A percentile compares a stretch with the other conserved stretches of the same genome.
Evolutionary conservation across 2,888 invertebrate genomes (phyloP).

Genomic region (Drosophila demipolita): DNA sequence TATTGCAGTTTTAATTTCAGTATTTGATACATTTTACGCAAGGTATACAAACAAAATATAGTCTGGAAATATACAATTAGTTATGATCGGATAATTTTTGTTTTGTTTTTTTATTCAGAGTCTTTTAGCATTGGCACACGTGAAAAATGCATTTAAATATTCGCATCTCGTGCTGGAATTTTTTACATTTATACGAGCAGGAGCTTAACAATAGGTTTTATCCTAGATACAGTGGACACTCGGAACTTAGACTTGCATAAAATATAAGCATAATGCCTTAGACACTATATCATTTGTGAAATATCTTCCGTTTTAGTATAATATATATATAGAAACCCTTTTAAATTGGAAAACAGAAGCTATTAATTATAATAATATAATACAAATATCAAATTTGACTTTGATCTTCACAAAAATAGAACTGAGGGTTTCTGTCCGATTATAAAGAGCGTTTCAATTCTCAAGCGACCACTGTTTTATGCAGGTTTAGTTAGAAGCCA

Average conservation of each 20-base stretch:
- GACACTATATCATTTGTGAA: not conserved
- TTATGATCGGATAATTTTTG: conserved; percentile 22
- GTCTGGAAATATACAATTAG: conserved; percentile 34
- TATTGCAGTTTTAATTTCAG: conserved; percentile 55
- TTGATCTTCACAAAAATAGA: not conserved
- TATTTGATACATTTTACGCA: conserved; percentile 76
- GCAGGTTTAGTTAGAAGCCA: conserved; percentile 22
- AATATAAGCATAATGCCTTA: not conserved
- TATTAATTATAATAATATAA: not conserved
- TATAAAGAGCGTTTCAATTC: not conserved
- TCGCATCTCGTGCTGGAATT: conserved; percentile 40
- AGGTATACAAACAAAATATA: conserved; percentile 44
- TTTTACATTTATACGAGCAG: conserved; percentile 39
- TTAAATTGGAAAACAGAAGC: not conserved
- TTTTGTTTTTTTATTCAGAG: conserved; percentile 42
- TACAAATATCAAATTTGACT: not conserved
- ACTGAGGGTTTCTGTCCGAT: not conserved
- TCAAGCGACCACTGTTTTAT: conserved; percentile 7
- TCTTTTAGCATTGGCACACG: conserved; percentile 80
- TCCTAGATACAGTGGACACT: conserved; percentile 9
- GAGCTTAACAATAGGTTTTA: conserved; percentile 49
- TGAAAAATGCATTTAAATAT: conserved; percentile 70
- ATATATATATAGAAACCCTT: not conserved
- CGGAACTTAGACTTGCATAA: not conserved
- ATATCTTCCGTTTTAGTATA: not conserved